Conservation (phyloP, 2,888 invertebrate species). For the Andrena trimmerana region DNA sequence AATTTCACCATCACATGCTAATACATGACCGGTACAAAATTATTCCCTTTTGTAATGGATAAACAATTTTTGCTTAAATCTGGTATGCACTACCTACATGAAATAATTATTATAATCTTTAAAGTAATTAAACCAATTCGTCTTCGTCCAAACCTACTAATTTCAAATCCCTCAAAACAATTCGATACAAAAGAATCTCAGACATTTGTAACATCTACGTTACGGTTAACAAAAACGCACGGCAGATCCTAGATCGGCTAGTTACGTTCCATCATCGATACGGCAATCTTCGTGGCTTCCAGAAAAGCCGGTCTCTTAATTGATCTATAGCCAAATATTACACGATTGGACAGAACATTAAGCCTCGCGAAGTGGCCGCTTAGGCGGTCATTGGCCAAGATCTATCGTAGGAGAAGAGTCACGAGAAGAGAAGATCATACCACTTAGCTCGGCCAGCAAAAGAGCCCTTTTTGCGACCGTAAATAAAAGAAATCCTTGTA, state of each 20-base stretch:
- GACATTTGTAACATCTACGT: not conserved
- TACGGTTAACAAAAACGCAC: not conserved
- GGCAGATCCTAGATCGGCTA: not conserved
- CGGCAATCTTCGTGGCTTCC: not conserved
- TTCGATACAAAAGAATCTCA: not conserved
- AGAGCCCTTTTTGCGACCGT: conserved; percentile 78
- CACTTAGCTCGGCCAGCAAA: conserved; percentile 75
- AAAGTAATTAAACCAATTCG: too few species aligned
- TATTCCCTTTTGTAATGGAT: too few species aligned
- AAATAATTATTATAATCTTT: too few species aligned
- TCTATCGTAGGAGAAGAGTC: conserved; percentile 76
- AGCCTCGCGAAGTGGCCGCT: conserved; percentile 72
- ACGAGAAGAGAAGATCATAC: conserved; percentile 78
- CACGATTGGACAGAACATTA: conserved; percentile 70
- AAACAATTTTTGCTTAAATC: too few species aligned
- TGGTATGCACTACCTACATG: too few species aligned
- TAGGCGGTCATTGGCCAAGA: conserved; percentile 79
- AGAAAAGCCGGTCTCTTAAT: conserved; percentile 73
- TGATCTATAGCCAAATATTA: conserved; percentile 83
- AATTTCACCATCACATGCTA: too few species aligned
- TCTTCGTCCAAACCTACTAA: too few species aligned
- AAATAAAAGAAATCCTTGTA: conserved; percentile 85
- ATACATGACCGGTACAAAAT: too few species aligned
- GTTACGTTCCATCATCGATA: not conserved
- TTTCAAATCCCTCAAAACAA: too few species aligned